Base-by-base conservation (phyloP, 2,797 vertebrate genomes). In the Acrocephalus scirpaceus region DNA sequence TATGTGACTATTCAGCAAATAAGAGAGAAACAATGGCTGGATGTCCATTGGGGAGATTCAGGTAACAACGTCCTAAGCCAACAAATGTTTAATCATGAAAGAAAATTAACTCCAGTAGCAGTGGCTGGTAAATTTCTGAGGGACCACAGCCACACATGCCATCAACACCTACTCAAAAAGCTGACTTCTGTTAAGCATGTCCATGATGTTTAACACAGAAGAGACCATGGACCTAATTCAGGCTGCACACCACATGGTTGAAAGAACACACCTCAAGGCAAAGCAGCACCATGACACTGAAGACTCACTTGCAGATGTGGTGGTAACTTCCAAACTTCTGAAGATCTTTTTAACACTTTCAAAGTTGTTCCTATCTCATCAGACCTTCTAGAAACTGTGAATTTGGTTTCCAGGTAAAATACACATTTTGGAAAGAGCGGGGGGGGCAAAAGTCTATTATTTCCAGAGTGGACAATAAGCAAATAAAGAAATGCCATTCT, bases 381-480 rank as follows among this genome's bases (percentile, higher is more conserved):
- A 85, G n/a, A 76, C 22, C 18, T 74, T 81, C 42, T 48, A 34
- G 45, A 79, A 90, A 79, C 15, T 10, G 7, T 27, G 44, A 82
- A 14, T 45, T 53, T 48, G 23, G 18, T 48, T 83, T 86, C n/a
- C 65, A 90, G 54, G 57, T 27, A 42, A 90, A 85, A 76, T 16
- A 40, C 8, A 13, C 3, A 6, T 70, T 86, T 66, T 42, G 21
- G 17, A 48, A 86, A 56, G 19, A 7, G 36, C 36, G 38, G 3
- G 7, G 4, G 1, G 1, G 5, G 11, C 4, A 14, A 50, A 56
- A 23, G 7, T 62, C 5, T 60, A 7, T 20, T 83, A 48, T 36
- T 85, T 91, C 14, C 23, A 47, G 17, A 34, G 18, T 7, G 7
- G 29, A 66, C n/a, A 71, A 57, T 5, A 74, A 38, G 11, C 16